These are phyloP conservation scores for Benthosema pterotum DNA, from an alignment of 2,797 vertebrate genomes.

Conservation along the genomic window DNA sequence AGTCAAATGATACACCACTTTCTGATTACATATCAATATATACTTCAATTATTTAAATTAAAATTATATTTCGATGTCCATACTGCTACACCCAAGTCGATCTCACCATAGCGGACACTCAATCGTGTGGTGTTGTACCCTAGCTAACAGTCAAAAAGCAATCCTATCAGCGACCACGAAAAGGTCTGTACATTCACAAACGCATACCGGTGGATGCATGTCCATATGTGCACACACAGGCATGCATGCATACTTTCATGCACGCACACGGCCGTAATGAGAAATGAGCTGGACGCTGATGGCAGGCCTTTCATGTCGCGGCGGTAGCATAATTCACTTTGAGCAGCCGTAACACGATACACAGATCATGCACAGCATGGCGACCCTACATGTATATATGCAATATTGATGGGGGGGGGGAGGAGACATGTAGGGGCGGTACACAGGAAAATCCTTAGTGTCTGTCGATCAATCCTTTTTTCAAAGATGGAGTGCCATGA, in stretches of 20 bases:
- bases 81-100: neutral
- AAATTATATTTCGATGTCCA: no score
- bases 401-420: slow-evolving; percentile 56
- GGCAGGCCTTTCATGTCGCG: neutral
- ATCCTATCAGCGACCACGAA: slow-evolving; percentile 13
- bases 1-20: no score
- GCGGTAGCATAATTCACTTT: slow-evolving; percentile 26
- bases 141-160: slow-evolving; percentile 18
- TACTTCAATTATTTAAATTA: no score
- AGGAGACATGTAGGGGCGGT: slow-evolving; percentile 10
- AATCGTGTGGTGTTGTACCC: slow-evolving; percentile 9
- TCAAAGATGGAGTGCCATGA: no score
- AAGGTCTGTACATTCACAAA: slow-evolving; percentile 6
- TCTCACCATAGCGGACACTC: slow-evolving; percentile 1
- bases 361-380: slow-evolving; percentile 30
- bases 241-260: neutral
- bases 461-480: no score
- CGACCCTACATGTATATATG: slow-evolving; percentile 29
- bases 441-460: neutral
- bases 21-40: no score
- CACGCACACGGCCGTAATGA: no score
- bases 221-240: slow-evolving; percentile 1
- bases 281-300: neutral
- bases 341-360: slow-evolving; percentile 46
- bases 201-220: no score